phyloP scores from a whole-genome alignment of 1,140 invertebrate species.

The Cryptotermes secundus region DNA sequence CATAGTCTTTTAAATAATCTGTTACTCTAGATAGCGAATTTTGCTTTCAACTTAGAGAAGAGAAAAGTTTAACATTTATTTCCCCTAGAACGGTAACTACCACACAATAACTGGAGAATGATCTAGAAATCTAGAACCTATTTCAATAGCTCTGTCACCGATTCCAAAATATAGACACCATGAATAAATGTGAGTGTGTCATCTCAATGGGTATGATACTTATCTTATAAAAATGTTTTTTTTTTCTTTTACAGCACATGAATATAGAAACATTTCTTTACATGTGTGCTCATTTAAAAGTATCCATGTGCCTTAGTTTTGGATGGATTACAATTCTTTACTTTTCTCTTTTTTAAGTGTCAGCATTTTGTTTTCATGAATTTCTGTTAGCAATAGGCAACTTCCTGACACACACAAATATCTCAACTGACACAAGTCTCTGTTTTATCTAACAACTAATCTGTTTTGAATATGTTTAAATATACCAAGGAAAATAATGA shows the following conservation, averaged over 20 bases:
- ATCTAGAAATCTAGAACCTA: neutral
- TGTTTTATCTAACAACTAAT: slow-evolving; percentile 25
- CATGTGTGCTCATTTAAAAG: neutral
- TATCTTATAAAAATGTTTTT: neutral
- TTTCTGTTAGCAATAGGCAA: slow-evolving; percentile 20
- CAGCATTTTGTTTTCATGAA: slow-evolving; percentile 17
- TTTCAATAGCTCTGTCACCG: neutral
- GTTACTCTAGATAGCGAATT: neutral
- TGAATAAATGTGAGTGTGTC: neutral
- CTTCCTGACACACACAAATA: slow-evolving; percentile 22
- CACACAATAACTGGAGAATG: neutral
- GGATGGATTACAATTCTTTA: neutral
- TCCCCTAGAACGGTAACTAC: neutral
- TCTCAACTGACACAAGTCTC: neutral
- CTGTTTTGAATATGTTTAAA: slow-evolving; percentile 28
- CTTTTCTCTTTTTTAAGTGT: slow-evolving; percentile 16
- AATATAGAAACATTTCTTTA: neutral
- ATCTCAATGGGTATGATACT: neutral
- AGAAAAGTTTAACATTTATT: neutral
- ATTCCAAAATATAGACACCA: too few species aligned
- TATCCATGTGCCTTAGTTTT: neutral
- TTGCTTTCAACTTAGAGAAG: slow-evolving; percentile 9
- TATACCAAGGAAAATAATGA: slow-evolving; percentile 29
- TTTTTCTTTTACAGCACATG: neutral
- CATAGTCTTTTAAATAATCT: slow-evolving; percentile 18